These are phyloP conservation scores for Colletes gigas DNA, from an alignment of 1,140 invertebrate species.

Conservation along the genomic window DNA sequence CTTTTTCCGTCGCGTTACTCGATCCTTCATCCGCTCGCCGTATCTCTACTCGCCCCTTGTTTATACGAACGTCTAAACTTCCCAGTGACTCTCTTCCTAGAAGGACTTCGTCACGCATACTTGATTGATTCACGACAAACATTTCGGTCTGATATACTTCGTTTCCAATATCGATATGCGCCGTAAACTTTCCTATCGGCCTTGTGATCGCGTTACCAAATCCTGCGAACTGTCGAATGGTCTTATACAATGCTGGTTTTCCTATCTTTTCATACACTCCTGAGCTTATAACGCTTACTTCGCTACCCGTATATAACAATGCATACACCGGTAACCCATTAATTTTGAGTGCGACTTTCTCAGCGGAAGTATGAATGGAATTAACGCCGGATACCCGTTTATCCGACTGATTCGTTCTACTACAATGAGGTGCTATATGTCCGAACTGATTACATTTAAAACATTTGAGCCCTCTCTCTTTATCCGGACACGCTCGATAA, in stretches of 20 bases:
- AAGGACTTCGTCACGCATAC: no score
- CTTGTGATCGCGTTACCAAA: constrained; percentile 26
- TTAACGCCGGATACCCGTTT: not conserved
- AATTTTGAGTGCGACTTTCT: constrained; percentile 7
- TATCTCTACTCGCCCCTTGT: no score
- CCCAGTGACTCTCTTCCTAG: no score
- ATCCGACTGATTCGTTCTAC: not conserved
- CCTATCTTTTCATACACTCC: constrained; percentile 14
- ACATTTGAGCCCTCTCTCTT: not conserved
- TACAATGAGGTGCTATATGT: not conserved
- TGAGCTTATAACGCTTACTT: constrained; percentile 30
- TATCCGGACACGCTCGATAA: not conserved
- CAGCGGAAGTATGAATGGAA: not conserved
- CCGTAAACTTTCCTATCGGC: constrained; percentile 17
- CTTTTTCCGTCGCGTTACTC: not conserved
- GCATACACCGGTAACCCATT: constrained; percentile 9
- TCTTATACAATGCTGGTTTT: not conserved
- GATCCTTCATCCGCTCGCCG: no score
- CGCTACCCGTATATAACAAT: constrained; percentile 45
- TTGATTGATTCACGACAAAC: constrained; percentile 15
- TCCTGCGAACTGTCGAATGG: constrained; percentile 12
- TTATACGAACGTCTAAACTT: no score
- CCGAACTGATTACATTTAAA: not conserved
- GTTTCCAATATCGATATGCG: constrained; percentile 7
- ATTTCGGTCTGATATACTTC: constrained; percentile 15